Base-by-base conservation (phyloP, 2,797 vertebrate genomes). In the Craterocephalus amniculus region DNA sequence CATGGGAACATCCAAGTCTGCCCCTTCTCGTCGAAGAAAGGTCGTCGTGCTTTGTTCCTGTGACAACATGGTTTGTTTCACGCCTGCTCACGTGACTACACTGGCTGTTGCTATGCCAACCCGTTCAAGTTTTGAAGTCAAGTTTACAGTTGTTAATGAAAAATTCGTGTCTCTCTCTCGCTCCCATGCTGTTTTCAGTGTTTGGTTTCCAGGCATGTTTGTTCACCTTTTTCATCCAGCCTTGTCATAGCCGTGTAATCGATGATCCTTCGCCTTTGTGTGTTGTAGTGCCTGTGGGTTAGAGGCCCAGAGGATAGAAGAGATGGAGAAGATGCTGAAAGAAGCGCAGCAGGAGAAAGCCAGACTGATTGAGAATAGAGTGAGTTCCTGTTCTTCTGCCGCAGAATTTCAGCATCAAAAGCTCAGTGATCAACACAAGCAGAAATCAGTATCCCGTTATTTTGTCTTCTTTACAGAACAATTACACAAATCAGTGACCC, bases 291-390 rank as follows among this genome's bases (percentile, higher is more conserved):
- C 94, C 71, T 95, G 96, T 0, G 96, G 96, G 49, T 78, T 96
- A 55, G 97, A 97, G 24, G 86, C 89, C 22, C 94, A 96, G 65
- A 96, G 96, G 91, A 95, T 99, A 0, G 97, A 99, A 67, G 98
- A 99, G 94, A 98, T 99, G 97, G 98, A 99, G 91, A 97, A 96
- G 94, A 95, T 99, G 96, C 72, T 99, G 84, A 96, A 95, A 82
- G 97, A 99, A 84, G 97, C 97, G 0, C 97, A 97, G 0, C 95
- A 95, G 0, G 97, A 99, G 91, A 97, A 98, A 93, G 96, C 95
- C 0, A 90, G 95, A 70, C 94, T 99, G 80, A 93, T 98, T 74
- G 97, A 99, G 85, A 97, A 95, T 31, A 91, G 94, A 92, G 98
- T 99, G 89, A 95, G 96, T 74, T 2, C 24, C 26, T 12, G 20